phyloP scores from a whole-genome alignment of 2,888 invertebrate genomes.

The Adela reaumurella region DNA sequence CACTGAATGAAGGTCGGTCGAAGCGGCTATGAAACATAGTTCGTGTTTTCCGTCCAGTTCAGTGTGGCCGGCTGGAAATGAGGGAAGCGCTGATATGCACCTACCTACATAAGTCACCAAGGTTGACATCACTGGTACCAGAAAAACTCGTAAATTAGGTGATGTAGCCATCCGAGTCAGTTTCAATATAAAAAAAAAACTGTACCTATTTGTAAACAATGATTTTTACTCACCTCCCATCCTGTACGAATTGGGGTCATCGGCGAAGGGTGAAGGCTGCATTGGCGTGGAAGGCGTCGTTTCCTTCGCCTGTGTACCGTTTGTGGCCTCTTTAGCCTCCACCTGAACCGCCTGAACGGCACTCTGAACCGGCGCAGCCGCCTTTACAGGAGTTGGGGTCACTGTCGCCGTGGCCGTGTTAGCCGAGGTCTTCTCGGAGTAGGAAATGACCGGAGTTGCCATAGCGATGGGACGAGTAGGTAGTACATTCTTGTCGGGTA shows the following conservation, averaged over 20 bases:
- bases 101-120: no score
- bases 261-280: slow-evolving; percentile 48
- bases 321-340: slow-evolving; percentile 20
- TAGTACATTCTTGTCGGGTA: slow-evolving; percentile 25
- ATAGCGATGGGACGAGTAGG: slow-evolving; percentile 14
- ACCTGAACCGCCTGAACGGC: slow-evolving; percentile 8
- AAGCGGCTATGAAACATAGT: no score
- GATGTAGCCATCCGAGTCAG: no score
- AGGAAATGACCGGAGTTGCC: slow-evolving; percentile 17
- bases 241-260: slow-evolving; percentile 65
- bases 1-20: no score
- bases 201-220: no score
- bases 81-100: no score
- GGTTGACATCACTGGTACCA: no score
- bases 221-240: slow-evolving; percentile 58
- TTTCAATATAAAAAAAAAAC: no score
- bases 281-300: slow-evolving; percentile 32
- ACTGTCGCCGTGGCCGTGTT: slow-evolving; percentile 21
- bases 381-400: slow-evolving; percentile 17
- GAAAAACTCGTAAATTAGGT: no score
- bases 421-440: slow-evolving; percentile 39
- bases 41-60: no score
- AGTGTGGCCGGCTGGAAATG: no score
- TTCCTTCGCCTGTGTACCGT: slow-evolving; percentile 28
- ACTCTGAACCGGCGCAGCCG: slow-evolving; percentile 14